These are phyloP conservation scores for Aleiodes leptofemur DNA, from an alignment of 2,888 invertebrate species.

Conservation along the genomic window DNA sequence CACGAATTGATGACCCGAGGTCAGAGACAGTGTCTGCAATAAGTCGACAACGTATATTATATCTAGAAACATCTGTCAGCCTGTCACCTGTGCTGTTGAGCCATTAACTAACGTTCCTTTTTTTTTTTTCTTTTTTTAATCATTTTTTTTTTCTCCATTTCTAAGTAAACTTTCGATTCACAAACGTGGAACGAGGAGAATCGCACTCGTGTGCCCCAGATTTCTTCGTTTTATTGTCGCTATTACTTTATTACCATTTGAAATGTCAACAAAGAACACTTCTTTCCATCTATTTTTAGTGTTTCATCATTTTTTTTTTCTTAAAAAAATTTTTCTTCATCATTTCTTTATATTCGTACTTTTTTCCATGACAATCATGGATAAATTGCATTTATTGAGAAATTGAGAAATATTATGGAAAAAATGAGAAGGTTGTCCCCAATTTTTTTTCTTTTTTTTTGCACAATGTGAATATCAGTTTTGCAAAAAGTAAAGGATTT, in stretches of 20 bases:
- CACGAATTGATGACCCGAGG: background rate
- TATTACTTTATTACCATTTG: constrained; percentile 16
- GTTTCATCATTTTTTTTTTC: background rate
- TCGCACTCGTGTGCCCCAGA: constrained; percentile 11
- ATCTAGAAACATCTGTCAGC: background rate
- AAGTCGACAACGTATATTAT: background rate
- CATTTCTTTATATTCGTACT: background rate
- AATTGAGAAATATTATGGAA: too few species aligned
- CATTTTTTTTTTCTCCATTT: constrained; percentile 6
- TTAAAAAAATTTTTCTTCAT: background rate
- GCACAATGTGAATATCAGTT: too few species aligned
- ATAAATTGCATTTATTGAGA: too few species aligned
- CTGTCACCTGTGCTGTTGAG: background rate
- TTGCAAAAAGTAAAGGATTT: background rate
- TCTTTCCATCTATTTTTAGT: constrained; percentile 12
- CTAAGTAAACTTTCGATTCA: constrained; percentile 25
- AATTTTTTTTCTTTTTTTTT: too few species aligned
- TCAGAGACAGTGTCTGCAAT: constrained; percentile 4
- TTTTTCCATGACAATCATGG: background rate
- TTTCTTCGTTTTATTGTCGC: constrained; percentile 14
- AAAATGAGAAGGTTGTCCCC: too few species aligned
- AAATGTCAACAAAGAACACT: constrained; percentile 18
- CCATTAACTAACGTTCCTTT: background rate
- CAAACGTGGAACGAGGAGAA: constrained; percentile 7
- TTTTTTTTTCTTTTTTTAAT: background rate